Base-by-base conservation (phyloP, 2,797 vertebrate species). In the Semaprochilodus insignis region DNA sequence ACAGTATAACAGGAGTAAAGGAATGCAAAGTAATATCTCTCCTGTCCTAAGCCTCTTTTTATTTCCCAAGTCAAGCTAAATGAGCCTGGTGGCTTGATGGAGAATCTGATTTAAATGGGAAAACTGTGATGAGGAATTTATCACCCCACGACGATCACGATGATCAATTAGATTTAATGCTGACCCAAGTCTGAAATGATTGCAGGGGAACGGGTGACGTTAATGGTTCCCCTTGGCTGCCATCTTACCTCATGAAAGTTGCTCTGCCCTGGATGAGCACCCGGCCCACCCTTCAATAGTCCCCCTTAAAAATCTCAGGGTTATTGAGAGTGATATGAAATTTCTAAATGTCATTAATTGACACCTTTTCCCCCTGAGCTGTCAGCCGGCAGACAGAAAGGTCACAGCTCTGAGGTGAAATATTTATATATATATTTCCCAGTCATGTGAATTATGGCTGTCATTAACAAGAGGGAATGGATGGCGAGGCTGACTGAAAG, bases 331-430 rank as follows among this genome's bases (percentile, higher is more conserved):
- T 92, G 92, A 94, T 92, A 93, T 92, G 90, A 93, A 94, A 95
- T 94, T 93, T 94, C 91, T 92, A 94, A 95, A 95, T 94, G 94
- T 93, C 94, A 95, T 94, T 95, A 95, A 95, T 94, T 95, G 94
- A 94, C 93, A 94, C 92, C 92, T 94, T 94, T 93, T 93, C 93
- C 92, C 91, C 91, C 86, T 82, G 85, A 92, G 91, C 93, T 94
- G 93, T 93, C 93, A 92, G 90, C 63, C 71, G 87, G 88, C 91
- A 94, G 93, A 93, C 91, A 92, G 92, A 94, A 95, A 95, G 94
- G 94, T 95, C 93, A 94, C 91, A 86, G 89, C 92, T 89, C 88
- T 87, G 87, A 91, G 91, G 91, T 89, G 92, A 92, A 85, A 93
- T 92, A 87, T 90, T 88, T 90, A 87, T 89, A 93, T 92, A 93